Base-by-base conservation (phyloP, 2,888 invertebrate species). In the Nymphalis polychloros region DNA sequence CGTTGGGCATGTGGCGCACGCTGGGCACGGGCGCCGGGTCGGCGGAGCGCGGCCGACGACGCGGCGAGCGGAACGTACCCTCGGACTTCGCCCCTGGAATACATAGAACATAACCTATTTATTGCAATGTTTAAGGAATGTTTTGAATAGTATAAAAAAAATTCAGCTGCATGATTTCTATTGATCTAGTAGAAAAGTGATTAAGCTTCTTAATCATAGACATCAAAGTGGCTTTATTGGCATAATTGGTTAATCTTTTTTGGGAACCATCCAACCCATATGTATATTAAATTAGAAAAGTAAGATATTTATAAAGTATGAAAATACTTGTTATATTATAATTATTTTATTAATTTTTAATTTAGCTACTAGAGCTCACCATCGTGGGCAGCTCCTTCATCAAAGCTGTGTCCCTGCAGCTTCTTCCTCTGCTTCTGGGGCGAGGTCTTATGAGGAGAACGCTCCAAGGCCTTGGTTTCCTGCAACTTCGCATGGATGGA, bases 21-120 rank as follows among this genome's bases (percentile, higher is more conserved):
- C 83, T 75, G 65, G 79, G 78, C 19, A 74, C 82, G 35, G 87
- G 87, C 72, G 85, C 91, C 1, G 94, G 93, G 78, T 94, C 93
- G 50, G 94, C 94, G 20, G 95, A 94, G 81, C 95, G 94, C 60
- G 96, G 94, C 79, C 96, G 96, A 75, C 96, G 95, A 80, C 96
- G 96, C 35, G 97, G 97, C 63, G 97, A 97, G 75, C 94, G 93
- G 89, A 95, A 96, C 59, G 85, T 84, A n/a, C 85, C 86, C 61
- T 86, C 87, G 2, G 84, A 65, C 73, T 89, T 88, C 1, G 77
- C 81, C 49, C 88, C 90, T 90, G 79, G 47, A 78, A 81, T 5
- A 5, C 52, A n/a, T 20, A 13, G 13, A 41, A 13, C 10, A 41
- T 13, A 31, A 41, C 41, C 10, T 13, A 13, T 13, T 41, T 41